phyloP scores from a whole-genome alignment of 2,113 vertebrate genomes.

The Cariama cristata region DNA sequence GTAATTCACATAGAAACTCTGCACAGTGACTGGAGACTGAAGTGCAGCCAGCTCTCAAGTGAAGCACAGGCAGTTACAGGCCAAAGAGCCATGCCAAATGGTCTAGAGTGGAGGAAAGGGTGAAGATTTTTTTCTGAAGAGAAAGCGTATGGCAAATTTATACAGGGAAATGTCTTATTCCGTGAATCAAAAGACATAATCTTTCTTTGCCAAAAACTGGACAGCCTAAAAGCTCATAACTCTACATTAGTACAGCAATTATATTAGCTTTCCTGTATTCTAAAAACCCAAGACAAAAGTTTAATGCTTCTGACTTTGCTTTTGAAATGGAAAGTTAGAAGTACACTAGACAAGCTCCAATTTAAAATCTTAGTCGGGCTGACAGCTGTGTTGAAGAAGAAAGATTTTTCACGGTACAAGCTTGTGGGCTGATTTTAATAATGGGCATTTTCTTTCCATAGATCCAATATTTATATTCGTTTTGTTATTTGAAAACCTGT shows the following conservation, averaged over 20 bases:
- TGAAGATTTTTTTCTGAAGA: background rate
- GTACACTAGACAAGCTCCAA: conserved; percentile 35
- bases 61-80: background rate
- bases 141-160: background rate
- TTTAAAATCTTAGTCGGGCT: conserved; percentile 35
- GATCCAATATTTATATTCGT: conserved; percentile 28
- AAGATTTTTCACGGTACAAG: background rate
- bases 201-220: conserved; percentile 1
- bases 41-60: background rate
- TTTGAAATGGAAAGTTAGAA: conserved; percentile 38
- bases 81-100: background rate
- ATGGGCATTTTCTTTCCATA: conserved; percentile 13
- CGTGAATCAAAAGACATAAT: background rate
- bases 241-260: background rate
- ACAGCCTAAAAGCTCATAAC: background rate
- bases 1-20: background rate
- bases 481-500: conserved; percentile 30
- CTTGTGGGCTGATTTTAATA: conserved; percentile 28
- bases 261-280: conserved; percentile 20
- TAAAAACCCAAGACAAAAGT: background rate
- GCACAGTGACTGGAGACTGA: background rate
- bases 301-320: conserved; percentile 8
- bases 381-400: conserved; percentile 29
- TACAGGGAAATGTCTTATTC: background rate
- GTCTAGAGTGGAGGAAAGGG: background rate